Evolutionary conservation across 2,113 vertebrate species (phyloP).

Genomic region (Odocoileus hemionus): DNA sequence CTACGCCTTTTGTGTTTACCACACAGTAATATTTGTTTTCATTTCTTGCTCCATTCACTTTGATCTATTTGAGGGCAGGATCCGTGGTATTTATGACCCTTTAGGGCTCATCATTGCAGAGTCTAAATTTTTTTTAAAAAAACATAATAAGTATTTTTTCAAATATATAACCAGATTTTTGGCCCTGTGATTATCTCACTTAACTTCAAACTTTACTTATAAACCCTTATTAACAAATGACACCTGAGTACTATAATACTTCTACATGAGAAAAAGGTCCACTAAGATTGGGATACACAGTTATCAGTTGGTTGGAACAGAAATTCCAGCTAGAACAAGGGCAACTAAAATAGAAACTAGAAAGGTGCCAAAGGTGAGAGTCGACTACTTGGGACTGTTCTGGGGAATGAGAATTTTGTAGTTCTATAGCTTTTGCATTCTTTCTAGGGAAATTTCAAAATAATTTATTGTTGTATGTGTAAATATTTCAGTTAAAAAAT

Average conservation of each 20-base stretch:
- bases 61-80: neutral
- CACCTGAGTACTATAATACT: neutral
- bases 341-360: neutral
- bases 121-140: neutral
- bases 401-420: neutral
- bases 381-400: neutral
- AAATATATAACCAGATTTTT: neutral
- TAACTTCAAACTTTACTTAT: neutral
- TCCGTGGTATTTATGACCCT: neutral
- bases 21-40: neutral
- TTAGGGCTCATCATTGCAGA: neutral
- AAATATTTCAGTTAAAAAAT: neutral
- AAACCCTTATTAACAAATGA: neutral
- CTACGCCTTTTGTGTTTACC: neutral
- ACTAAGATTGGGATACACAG: neutral
- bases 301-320: neutral
- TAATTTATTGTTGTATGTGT: neutral
- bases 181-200: neutral
- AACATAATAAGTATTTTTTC: neutral
- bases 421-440: neutral
- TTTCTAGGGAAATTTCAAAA: conserved; percentile 11
- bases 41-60: neutral
- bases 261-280: neutral
- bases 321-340: neutral
- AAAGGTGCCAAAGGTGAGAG: neutral